Conservation (phyloP, 2,113 vertebrate genomes). For the Verasper variegatus region DNA sequence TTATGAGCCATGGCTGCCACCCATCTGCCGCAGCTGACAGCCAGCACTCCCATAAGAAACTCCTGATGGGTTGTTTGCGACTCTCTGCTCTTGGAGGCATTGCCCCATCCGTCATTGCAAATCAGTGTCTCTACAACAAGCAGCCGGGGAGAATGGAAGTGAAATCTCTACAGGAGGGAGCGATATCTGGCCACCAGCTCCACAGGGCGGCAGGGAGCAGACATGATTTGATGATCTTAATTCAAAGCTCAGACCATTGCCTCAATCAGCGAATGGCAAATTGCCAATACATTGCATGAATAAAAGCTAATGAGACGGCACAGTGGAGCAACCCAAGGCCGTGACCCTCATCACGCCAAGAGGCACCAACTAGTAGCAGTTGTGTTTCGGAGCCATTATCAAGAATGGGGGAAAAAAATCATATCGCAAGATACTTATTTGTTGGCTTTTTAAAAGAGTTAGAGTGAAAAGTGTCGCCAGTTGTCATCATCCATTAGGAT, state of each 20-base stretch:
- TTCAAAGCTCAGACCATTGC: slow-evolving; percentile 27
- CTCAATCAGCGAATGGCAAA: slow-evolving; percentile 42
- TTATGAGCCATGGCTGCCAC: slow-evolving; percentile 35
- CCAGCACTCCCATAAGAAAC: slow-evolving; percentile 41
- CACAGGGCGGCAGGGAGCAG: not conserved
- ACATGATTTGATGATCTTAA: slow-evolving; percentile 20
- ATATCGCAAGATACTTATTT: not conserved
- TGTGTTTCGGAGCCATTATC: not conserved
- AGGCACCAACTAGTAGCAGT: not conserved
- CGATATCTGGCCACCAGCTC: slow-evolving; percentile 1
- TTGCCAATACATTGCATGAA: slow-evolving; percentile 44
- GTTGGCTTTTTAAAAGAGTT: not conserved
- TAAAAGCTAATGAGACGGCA: slow-evolving; percentile 52
- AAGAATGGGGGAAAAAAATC: not conserved
- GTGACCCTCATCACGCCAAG: slow-evolving; percentile 35
- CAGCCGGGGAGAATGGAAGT: slow-evolving; percentile 41
- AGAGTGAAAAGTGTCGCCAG: not conserved
- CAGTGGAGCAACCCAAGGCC: slow-evolving; percentile 20
- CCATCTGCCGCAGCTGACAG: slow-evolving; percentile 36
- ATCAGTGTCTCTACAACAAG: slow-evolving; percentile 33
- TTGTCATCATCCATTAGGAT: not conserved
- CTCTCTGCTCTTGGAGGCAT: slow-evolving; percentile 44
- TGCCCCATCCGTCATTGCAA: slow-evolving; percentile 49
- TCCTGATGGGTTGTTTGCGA: slow-evolving; percentile 55
- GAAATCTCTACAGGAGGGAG: slow-evolving; percentile 16